phyloP scores from a whole-genome alignment of 2,797 vertebrate species.

The Aselliscus stoliczkanus region DNA sequence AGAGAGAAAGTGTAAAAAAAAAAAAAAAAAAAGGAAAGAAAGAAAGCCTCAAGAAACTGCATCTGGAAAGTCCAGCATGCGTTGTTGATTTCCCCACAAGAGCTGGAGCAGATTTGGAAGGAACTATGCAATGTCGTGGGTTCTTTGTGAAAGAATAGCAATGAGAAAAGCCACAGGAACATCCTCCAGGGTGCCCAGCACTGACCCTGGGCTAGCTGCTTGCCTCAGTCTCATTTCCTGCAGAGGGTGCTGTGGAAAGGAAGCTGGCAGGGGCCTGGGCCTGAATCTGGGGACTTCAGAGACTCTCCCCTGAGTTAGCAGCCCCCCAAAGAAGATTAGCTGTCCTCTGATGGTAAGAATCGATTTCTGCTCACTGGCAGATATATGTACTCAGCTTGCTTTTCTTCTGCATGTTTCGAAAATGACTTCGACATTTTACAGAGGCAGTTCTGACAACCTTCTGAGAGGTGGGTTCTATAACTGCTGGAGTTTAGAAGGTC shows the following conservation, averaged over 20 bases:
- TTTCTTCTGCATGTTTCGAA: not conserved
- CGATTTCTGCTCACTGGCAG: not conserved
- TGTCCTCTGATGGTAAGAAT: conserved; percentile 62
- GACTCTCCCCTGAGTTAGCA: not conserved
- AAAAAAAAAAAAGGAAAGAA: not conserved
- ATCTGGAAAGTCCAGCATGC: conserved; percentile 68
- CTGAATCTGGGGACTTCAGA: not conserved
- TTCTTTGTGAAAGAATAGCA: conserved; percentile 68
- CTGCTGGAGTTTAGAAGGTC: not conserved
- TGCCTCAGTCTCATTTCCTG: not conserved
- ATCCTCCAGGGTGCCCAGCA: conserved; percentile 25
- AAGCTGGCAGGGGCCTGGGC: not conserved
- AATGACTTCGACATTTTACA: not conserved
- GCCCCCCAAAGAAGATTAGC: not conserved
- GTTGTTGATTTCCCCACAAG: conserved; percentile 57
- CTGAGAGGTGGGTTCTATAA: not conserved
- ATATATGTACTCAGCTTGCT: not conserved
- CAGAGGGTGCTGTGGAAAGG: not conserved
- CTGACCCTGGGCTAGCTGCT: not conserved
- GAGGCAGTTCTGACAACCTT: not conserved
- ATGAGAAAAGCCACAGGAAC: conserved; percentile 63
- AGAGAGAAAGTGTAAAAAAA: not conserved
- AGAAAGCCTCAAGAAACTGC: conserved; percentile 40
- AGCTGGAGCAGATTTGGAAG: conserved; percentile 55
- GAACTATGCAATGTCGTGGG: conserved; percentile 64